Base-by-base conservation (phyloP, 2,113 vertebrate species). In the Isichthys henryi region DNA sequence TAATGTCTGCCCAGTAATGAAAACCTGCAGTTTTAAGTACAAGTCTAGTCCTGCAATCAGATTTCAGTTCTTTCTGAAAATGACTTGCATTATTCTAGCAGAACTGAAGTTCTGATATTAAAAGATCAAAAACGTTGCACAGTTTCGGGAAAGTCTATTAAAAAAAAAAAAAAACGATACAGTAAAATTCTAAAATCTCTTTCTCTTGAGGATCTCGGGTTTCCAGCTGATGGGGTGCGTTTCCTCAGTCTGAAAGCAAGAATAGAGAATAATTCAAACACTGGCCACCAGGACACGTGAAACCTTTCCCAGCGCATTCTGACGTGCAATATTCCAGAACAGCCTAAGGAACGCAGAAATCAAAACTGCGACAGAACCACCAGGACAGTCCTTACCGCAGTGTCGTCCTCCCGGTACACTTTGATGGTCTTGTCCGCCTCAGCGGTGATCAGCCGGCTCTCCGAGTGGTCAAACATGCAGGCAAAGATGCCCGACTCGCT, bases 391-490 rank as follows among this genome's bases (percentile, higher is more conserved):
- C 96, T 93, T 95, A 99, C 98, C 19, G 98, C 98, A 0, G 96
- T 97, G 91, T 99, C 98, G 50, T 99, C 98, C 93, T 99, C 98
- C 94, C 95, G 97, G 94, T 99, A 99, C 0, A 99, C 97, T 95
- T 99, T 99, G 83, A 99, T 98, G 90, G 98, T 99, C 95, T 99
- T 99, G 95, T 99, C 98, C 1, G 98, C 98, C 95, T 99, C 98
- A 0, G 98, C 98, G 0, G 98, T 99, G 91, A 99, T 96, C 93
- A 99, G 92, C 74, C 97, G 94, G 94, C 97, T 98, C 93, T 98
- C 98, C 0, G 98, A 98, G 92, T 98, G 95, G 93, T 99, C 98
- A 89, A 99, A 99, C 58, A 96, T 89, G 91, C 98, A 99, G 7
- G 98, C 96, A 80, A 99, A 99, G 96, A 99, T 99, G 89, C 98